Conservation (phyloP, 2,113 vertebrate genomes). For the Mandrillus leucophaeus region DNA sequence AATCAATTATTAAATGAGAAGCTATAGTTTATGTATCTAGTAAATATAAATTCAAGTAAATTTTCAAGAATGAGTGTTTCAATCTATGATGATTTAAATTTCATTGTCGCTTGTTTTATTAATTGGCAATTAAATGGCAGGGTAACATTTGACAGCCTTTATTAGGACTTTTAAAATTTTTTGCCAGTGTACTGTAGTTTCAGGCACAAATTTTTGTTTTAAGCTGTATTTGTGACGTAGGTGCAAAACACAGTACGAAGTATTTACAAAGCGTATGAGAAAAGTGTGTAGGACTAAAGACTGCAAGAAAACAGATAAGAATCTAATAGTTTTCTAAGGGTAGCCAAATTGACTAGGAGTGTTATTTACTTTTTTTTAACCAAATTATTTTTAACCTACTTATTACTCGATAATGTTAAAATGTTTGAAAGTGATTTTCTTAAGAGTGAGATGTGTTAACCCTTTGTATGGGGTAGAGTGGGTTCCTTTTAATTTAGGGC, state of each 20-base stretch:
- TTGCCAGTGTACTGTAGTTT: neutral
- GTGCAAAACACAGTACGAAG: neutral
- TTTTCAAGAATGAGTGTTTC: conserved; percentile 29
- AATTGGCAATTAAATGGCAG: neutral
- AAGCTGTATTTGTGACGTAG: conserved; percentile 9
- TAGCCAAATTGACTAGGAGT: neutral
- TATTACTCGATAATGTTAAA: conserved; percentile 15
- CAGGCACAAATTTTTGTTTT: neutral
- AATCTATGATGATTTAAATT: neutral
- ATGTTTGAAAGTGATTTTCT: conserved; percentile 3
- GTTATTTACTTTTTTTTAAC: neutral
- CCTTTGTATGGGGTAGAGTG: neutral
- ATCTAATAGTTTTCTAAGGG: neutral
- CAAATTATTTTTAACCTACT: neutral
- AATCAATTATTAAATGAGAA: neutral
- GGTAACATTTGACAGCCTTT: neutral
- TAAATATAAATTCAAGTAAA: conserved; percentile 1
- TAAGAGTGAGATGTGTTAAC: neutral
- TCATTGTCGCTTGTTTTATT: neutral
- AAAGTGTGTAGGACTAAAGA: neutral
- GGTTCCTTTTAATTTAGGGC: neutral
- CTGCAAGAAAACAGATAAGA: neutral
- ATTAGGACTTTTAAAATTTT: neutral
- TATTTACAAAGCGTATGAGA: neutral
- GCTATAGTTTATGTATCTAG: neutral